Conservation (phyloP, 2,113 vertebrate genomes). For the Pionites leucogaster region DNA sequence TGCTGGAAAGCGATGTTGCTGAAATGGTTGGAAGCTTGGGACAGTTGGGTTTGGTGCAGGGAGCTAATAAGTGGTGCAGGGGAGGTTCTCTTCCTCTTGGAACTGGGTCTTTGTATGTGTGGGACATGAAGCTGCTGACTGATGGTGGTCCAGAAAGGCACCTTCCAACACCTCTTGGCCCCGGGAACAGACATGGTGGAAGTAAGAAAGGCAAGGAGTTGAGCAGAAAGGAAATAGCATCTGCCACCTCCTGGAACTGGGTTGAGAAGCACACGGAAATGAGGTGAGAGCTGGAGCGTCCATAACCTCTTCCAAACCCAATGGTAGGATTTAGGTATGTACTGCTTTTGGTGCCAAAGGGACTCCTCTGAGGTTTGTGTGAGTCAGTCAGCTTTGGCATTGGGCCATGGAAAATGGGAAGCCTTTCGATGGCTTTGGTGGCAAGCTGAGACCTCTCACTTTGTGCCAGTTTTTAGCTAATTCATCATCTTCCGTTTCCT, state of each 20-base stretch:
- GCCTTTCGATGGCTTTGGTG: background rate
- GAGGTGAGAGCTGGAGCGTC: background rate
- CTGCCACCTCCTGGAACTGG: background rate
- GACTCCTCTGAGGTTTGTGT: background rate
- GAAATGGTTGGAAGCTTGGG: background rate
- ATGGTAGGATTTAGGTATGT: rapidly evolving
- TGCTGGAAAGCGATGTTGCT: background rate
- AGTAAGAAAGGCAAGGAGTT: background rate
- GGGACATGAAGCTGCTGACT: background rate
- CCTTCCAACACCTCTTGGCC: background rate
- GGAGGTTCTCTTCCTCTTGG: background rate
- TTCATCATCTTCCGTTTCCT: slow-evolving; percentile 50
- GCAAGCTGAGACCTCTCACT: background rate
- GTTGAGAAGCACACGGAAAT: background rate
- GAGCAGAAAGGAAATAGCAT: background rate
- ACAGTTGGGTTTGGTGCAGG: background rate
- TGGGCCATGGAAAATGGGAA: background rate
- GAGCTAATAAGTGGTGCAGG: background rate
- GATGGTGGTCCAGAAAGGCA: background rate
- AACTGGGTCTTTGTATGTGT: rapidly evolving
- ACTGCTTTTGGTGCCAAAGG: background rate
- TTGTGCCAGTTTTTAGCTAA: slow-evolving; percentile 21
- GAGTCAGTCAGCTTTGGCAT: background rate
- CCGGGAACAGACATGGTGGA: background rate
- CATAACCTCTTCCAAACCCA: background rate